A percentile compares a stretch with the other conserved stretches of the same genome.
phyloP scores from a whole-genome alignment of 2,888 invertebrate genomes.

The Leistus spinibarbis region DNA sequence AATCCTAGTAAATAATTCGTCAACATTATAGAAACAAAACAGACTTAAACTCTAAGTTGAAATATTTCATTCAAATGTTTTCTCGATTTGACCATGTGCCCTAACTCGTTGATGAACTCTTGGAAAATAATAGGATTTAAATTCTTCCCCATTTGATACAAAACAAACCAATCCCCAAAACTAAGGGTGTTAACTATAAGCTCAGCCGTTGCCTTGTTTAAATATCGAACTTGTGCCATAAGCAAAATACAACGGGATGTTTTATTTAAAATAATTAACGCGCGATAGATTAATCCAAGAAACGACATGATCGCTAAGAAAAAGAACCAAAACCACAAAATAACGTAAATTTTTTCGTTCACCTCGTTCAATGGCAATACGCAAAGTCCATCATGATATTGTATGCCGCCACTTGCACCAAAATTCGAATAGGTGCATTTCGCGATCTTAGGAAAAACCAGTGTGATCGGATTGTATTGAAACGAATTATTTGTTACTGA shows the following conservation, averaged over 20 bases:
- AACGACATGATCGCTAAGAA: constrained; percentile 66
- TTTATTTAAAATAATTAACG: constrained; percentile 62
- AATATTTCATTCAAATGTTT: constrained; percentile 14
- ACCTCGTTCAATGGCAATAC: constrained; percentile 78
- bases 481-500: constrained; percentile 47
- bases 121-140: constrained; percentile 72
- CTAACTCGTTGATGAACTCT: constrained; percentile 60
- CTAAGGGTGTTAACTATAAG: constrained; percentile 61
- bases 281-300: constrained; percentile 70
- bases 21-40: not conserved
- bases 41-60: not conserved
- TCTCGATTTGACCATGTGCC: not conserved
- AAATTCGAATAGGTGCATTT: constrained; percentile 66
- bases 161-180: constrained; percentile 79
- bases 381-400: constrained; percentile 69
- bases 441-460: constrained; percentile 71
- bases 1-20: not conserved
- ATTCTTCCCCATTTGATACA: constrained; percentile 77
- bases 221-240: constrained; percentile 65
- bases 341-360: constrained; percentile 78
- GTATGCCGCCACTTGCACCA: constrained; percentile 65
- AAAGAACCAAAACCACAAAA: constrained; percentile 78
- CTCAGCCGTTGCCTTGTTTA: constrained; percentile 60
- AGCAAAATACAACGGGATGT: constrained; percentile 67
- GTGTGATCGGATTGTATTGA: constrained; percentile 66